Percentiles rank a stretch among this genome's conserved stretches.
Evolutionary conservation across 2,888 invertebrate genomes (phyloP).

Genomic region (Chalcis sispes): DNA sequence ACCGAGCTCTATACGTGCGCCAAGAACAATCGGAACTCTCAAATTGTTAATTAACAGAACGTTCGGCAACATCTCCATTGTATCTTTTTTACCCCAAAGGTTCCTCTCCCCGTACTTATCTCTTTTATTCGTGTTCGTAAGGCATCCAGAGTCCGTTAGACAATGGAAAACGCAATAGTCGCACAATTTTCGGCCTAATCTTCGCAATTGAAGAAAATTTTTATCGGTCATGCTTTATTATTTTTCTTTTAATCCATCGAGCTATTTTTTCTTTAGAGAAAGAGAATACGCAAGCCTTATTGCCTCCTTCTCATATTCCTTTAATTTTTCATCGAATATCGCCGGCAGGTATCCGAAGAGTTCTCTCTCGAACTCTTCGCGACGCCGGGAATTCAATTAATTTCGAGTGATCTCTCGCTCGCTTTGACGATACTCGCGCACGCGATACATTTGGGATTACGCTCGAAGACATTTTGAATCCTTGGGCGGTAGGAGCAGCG

Average conservation of each 20-base stretch:
- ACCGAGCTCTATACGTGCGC: background rate
- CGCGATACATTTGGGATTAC: background rate
- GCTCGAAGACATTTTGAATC: background rate
- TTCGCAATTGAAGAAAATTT: conserved; percentile 30
- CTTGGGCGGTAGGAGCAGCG: background rate
- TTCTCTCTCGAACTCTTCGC: background rate
- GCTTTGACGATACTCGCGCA: conserved; percentile 15
- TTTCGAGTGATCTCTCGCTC: conserved; percentile 57
- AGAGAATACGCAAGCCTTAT: background rate
- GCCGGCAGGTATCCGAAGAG: too few species aligned
- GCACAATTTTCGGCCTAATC: background rate
- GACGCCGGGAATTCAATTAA: conserved; percentile 60
- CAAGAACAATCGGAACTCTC: conserved; percentile 16
- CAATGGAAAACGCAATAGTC: background rate
- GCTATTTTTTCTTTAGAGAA: background rate
- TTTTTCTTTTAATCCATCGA: background rate
- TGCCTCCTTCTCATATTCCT: too few species aligned
- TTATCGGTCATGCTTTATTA: conserved; percentile 16
- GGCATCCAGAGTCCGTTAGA: background rate
- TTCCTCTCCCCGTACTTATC: too few species aligned
- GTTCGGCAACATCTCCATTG: conserved; percentile 19
- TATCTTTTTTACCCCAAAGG: background rate
- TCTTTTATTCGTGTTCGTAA: background rate
- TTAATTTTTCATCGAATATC: too few species aligned
- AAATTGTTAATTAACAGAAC: conserved; percentile 28